phyloP scores from a whole-genome alignment of 2,113 vertebrate genomes.

The Erinaceus europaeus region DNA sequence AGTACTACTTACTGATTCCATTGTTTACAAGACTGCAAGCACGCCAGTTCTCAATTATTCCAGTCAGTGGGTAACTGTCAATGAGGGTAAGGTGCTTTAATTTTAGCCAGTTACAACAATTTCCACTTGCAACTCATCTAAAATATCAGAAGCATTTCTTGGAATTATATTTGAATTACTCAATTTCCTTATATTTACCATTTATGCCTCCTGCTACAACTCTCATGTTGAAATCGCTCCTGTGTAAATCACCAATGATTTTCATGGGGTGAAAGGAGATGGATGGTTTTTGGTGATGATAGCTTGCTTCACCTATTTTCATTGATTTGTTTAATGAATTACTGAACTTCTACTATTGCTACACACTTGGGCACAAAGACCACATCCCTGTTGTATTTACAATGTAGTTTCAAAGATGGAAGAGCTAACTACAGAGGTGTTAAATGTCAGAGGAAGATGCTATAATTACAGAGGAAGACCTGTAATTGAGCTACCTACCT shows the following conservation, averaged over 20 bases:
- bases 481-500: background rate
- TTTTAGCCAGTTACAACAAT: background rate
- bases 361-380: background rate
- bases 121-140: background rate
- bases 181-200: background rate
- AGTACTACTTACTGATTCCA: background rate
- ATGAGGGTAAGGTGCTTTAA: background rate
- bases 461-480: background rate
- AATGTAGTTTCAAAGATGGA: slow-evolving; percentile 39
- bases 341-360: background rate
- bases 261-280: background rate
- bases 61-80: background rate
- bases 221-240: background rate
- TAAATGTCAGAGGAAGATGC: background rate
- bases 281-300: background rate
- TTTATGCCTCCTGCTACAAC: background rate
- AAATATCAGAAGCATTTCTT: background rate
- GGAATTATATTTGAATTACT: background rate
- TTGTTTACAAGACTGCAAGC: background rate
- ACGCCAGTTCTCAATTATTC: background rate
- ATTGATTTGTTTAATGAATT: background rate
- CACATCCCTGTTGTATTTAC: background rate
- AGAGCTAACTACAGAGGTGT: background rate
- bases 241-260: background rate
- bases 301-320: background rate